A percentile compares a stretch with the other conserved stretches of the same genome.
Evolutionary conservation across 2,113 vertebrate species (phyloP).

Genomic region (Dendropsophus ebraccatus): DNA sequence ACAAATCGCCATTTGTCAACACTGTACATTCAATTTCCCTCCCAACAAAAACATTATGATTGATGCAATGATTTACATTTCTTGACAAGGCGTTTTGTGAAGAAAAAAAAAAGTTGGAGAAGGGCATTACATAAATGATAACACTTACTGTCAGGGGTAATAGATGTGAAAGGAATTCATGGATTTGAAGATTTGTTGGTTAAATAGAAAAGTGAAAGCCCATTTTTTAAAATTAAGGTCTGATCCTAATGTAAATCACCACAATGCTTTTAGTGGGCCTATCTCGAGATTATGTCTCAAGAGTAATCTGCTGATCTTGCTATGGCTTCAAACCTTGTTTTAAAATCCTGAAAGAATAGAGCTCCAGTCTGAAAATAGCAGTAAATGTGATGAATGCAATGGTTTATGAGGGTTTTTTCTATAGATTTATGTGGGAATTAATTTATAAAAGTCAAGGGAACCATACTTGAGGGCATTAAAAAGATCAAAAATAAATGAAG

Average conservation of each 20-base stretch:
- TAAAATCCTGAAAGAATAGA: constrained; percentile 22
- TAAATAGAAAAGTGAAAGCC: constrained; percentile 56
- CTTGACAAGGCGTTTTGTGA: constrained; percentile 57
- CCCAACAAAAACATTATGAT: constrained; percentile 59
- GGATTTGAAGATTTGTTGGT: constrained; percentile 57
- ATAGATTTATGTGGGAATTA: constrained; percentile 46
- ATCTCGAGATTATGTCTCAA: constrained; percentile 23
- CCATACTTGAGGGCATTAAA: constrained; percentile 32
- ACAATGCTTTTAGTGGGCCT: not conserved
- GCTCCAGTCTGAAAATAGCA: constrained; percentile 19
- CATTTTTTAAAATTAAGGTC: constrained; percentile 54
- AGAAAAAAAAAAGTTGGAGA: constrained; percentile 39
- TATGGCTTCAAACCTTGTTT: constrained; percentile 30
- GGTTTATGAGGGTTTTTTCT: constrained; percentile 34
- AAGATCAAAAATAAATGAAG: constrained; percentile 15
- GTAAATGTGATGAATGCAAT: constrained; percentile 50
- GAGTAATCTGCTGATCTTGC: constrained; percentile 39
- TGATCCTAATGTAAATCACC: constrained; percentile 55
- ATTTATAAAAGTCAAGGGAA: constrained; percentile 48
- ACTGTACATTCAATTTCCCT: constrained; percentile 54
- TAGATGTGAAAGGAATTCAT: constrained; percentile 55
- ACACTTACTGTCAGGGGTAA: constrained; percentile 58
- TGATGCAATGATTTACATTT: constrained; percentile 57
- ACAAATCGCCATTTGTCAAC: constrained; percentile 56
- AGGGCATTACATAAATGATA: constrained; percentile 59